These are phyloP conservation scores for Phoeniculus purpureus DNA, from an alignment of 2,797 vertebrate genomes.

Conservation along the genomic window DNA sequence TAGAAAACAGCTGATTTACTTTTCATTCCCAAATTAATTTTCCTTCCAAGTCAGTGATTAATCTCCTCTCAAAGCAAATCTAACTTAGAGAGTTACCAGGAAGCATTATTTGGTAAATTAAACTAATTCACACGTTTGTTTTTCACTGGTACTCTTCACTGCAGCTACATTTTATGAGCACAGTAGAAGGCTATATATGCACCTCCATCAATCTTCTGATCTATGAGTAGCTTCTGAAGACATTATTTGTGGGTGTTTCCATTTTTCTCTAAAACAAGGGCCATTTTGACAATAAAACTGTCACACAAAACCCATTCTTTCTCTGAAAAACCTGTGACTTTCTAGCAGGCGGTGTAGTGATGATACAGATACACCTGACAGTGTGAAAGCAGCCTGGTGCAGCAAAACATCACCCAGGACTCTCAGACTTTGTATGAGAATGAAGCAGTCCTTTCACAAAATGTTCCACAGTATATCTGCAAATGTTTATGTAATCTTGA, in stretches of 20 bases:
- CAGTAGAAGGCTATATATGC: neutral
- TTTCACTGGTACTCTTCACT: neutral
- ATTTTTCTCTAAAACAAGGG: neutral
- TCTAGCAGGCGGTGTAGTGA: neutral
- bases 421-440: neutral
- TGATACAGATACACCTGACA: neutral
- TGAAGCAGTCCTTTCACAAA: neutral
- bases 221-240: neutral
- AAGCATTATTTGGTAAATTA: neutral
- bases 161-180: neutral
- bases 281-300: neutral
- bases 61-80: neutral
- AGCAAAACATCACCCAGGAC: neutral
- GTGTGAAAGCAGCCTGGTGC: accelerated
- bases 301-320: neutral
- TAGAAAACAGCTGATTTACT: neutral
- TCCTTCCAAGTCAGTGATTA: neutral
- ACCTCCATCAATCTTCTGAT: neutral
- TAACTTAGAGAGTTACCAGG: neutral
- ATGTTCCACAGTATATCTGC: neutral
- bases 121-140: neutral
- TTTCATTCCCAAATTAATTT: neutral
- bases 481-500: neutral
- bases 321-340: neutral
- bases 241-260: neutral